Conservation (phyloP, 2,113 vertebrate genomes). For the Brevimyrus niger region DNA sequence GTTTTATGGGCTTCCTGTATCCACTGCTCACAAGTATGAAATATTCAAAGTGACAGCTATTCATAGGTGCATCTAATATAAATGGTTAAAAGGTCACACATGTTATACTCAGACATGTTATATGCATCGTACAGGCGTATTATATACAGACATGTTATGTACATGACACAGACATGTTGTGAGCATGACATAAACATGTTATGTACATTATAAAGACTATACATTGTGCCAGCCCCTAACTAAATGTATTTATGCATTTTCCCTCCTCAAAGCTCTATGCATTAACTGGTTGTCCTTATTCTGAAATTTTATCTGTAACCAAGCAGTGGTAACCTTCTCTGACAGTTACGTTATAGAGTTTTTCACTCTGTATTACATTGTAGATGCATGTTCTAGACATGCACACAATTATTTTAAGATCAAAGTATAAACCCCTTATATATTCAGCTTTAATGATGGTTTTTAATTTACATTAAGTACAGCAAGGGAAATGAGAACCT, state of each 20-base stretch:
- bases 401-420: background rate
- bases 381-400: background rate
- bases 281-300: background rate
- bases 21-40: background rate
- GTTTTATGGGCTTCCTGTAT: background rate
- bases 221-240: background rate
- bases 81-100: background rate
- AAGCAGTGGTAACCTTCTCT: background rate
- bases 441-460: background rate
- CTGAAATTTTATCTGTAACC: background rate
- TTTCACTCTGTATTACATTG: background rate
- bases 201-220: background rate
- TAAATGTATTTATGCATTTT: background rate
- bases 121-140: background rate
- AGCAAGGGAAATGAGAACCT: background rate
- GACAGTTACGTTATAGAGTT: background rate
- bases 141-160: background rate
- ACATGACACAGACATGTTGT: background rate
- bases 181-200: background rate
- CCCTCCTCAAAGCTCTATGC: background rate
- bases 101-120: background rate
- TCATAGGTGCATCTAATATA: background rate
- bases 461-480: constrained; percentile 4
- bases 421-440: background rate
- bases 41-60: background rate